Conservation (phyloP, 2,797 vertebrate species). For the Rhincodon typus region DNA sequence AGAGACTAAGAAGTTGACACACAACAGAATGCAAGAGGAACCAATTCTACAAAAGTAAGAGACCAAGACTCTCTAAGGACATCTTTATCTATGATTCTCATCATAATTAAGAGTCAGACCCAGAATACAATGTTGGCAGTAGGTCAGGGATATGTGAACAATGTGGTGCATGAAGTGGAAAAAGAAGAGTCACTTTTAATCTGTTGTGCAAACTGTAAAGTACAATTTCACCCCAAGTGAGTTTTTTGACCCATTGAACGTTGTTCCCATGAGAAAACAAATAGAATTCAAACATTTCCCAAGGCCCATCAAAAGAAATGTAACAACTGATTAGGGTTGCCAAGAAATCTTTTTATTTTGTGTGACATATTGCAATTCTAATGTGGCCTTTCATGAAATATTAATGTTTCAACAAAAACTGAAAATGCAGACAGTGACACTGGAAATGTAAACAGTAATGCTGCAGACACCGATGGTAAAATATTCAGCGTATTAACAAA, state of each 20-base stretch:
- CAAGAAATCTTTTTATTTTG: neutral
- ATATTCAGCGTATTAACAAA: neutral
- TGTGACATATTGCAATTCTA: too few species aligned
- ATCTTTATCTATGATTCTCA: neutral
- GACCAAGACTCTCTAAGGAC: neutral
- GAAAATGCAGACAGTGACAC: neutral
- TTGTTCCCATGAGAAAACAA: neutral
- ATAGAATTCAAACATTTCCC: neutral
- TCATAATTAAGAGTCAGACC: neutral
- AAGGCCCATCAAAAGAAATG: neutral
- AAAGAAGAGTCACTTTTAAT: neutral
- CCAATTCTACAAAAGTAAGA: too few species aligned
- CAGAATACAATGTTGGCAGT: neutral
- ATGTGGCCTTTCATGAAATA: neutral
- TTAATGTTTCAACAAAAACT: neutral
- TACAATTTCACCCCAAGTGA: neutral
- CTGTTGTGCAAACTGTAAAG: neutral
- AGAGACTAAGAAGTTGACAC: neutral
- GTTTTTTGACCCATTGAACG: neutral
- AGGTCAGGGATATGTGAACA: neutral
- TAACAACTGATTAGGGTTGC: neutral
- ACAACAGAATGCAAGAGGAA: neutral
- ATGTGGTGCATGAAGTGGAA: neutral
- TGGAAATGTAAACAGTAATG: neutral
- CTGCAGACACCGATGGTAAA: neutral